Base-by-base conservation (phyloP, 2,888 invertebrate genomes). In the Pollenia griseotomentosa region DNA sequence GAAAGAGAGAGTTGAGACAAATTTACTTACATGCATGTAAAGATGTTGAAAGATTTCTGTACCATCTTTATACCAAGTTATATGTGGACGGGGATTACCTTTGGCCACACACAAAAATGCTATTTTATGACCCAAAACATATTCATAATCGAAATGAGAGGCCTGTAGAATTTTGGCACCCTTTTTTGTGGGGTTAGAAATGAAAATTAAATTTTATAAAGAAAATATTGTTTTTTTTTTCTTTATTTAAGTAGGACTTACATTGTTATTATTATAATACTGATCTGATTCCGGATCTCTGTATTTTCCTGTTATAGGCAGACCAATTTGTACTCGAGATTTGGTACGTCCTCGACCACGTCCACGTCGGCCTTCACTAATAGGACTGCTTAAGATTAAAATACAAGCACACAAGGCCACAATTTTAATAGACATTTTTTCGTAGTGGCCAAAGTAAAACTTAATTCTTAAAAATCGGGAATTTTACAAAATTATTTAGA, bases 51-150 rank as follows among this genome's bases (percentile, higher is more conserved):
- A 98, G 91, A 98, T 96, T 94, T 99, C 98, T 16, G 97, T 96
- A 46, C 98, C 98, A 92, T 98, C 98, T 93, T 98, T 99, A 93
- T 97, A 98, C 98, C 98, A 99, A 23, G 98, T 98, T 88, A 98
- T 97, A 89, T 97, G 97, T 0, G 98, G 98, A 63, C 98, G 94
- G 0, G 98, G 98, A 88, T 96, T 96, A 1, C 98, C 98, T 91
- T 96, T 96, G 0, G 98, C 98, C 65, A 97, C 96, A 93, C 98
- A 99, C 83, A 98, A 94, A 92, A 98, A 98, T 11, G 97, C 97
- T 88, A 98, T 98, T 94, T 98, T 98, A 93, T 98, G 98, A 0
- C 98, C 98, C 91, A 99, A 94, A 79, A 97, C 97, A 94, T 98
- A 98, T 95, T 98, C 98, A 94, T 96, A 96, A 93, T 98, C 98